A percentile compares a stretch with the other conserved stretches of the same genome.
Evolutionary conservation across 2,113 vertebrate genomes (phyloP).

Genomic region (Phyllostomus hastatus): DNA sequence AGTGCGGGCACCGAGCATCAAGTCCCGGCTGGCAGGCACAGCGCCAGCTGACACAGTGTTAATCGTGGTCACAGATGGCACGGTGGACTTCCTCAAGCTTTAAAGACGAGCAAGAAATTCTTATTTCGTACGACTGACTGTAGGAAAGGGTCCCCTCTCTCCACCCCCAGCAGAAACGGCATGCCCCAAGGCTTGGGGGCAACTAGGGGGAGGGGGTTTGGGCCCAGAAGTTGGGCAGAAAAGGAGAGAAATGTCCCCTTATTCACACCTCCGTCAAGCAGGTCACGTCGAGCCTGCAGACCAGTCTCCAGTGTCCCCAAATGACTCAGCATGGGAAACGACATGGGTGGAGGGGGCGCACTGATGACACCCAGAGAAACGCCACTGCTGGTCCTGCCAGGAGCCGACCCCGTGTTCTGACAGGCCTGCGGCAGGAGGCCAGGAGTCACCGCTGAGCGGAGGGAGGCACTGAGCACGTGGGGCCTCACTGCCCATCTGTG

Average conservation of each 20-base stretch:
- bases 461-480: rapidly evolving
- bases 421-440: background rate
- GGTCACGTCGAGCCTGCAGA: background rate
- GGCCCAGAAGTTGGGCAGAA: background rate
- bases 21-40: background rate
- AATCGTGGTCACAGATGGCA: background rate
- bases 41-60: background rate
- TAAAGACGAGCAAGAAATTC: background rate
- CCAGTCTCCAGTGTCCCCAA: background rate
- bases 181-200: background rate
- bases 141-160: background rate
- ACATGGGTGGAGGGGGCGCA: background rate
- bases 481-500: background rate
- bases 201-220: rapidly evolving
- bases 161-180: background rate
- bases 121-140: background rate
- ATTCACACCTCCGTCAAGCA: background rate
- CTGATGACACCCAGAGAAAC: background rate
- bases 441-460: background rate
- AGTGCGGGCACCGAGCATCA: background rate
- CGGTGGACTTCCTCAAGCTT: background rate
- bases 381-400: background rate
- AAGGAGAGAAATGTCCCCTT: background rate
- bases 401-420: background rate
- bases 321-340: background rate